Percentiles rank a stretch among this genome's conserved stretches.
Conservation (phyloP, 2,888 invertebrate species). For the Tenthredo amoena region DNA sequence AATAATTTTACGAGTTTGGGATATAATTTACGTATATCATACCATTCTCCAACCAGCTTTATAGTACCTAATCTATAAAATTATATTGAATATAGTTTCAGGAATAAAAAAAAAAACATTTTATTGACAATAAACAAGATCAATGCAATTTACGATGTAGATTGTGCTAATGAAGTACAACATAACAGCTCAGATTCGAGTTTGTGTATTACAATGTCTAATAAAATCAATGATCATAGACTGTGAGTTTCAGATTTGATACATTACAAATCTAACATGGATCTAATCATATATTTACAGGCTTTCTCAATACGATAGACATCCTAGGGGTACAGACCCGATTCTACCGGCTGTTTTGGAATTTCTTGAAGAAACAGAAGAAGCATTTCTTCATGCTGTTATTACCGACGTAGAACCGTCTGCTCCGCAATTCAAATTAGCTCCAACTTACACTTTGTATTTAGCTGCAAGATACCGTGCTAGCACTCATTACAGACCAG, state of each 20-base stretch:
- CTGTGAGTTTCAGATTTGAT: neutral
- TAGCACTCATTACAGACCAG: constrained; percentile 96
- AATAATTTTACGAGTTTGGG: constrained; percentile 17
- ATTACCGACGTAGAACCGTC: constrained; percentile 94
- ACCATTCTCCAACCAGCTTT: neutral
- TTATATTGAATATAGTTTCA: neutral
- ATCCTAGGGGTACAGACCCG: constrained; percentile 89
- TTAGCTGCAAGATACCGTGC: constrained; percentile 96
- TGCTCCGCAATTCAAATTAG: constrained; percentile 94
- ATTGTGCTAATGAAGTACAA: neutral
- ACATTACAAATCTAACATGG: neutral
- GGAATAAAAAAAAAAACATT: neutral
- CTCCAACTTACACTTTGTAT: constrained; percentile 98
- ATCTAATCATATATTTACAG: constrained; percentile 60
- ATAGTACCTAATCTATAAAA: neutral
- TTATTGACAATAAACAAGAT: neutral
- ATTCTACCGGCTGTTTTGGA: constrained; percentile 97
- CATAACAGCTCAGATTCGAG: neutral
- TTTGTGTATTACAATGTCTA: neutral
- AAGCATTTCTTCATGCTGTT: constrained; percentile 93
- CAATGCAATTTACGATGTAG: neutral
- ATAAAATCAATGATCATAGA: neutral
- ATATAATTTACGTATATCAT: constrained; percentile 12
- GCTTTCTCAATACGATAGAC: constrained; percentile 79
- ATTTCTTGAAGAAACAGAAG: constrained; percentile 96